Evolutionary conservation across 2,797 vertebrate species (phyloP), one percentile per base, ranked within the genome.

Genomic region (Carapus acus): DNA sequence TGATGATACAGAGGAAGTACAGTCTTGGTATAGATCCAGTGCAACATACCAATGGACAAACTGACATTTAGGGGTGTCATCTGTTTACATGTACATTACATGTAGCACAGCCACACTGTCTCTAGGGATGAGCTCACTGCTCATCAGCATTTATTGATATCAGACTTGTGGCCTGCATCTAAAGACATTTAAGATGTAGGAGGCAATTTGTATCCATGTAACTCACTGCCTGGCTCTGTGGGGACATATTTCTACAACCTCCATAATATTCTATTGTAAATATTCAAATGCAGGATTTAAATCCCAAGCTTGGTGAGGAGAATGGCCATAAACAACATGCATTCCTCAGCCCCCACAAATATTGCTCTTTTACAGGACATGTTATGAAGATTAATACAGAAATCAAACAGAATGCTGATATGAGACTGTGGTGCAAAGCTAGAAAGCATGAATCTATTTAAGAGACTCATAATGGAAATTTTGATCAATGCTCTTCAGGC

Each of bases 191-290:
- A 81, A 85, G 79, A 87, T 85, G 86, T 83, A 69, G 75, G 82
- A 86, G 82, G 78, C 78, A 75, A 80, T 82, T 77, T 81, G 81
- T 81, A 84, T 73, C 73, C 71, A 59, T 82, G 73, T 80, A 87
- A 85, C 78, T 86, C 81, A 85, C 82, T 83, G 78, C 78, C 74
- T 60, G 71, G 79, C 84, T 84, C 82, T 78, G 75, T 76, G 51
- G 77, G 75, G 83, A 86, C 80, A 83, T 88, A 85, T 87, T 87
- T 88, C 92, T 94, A 93, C 90, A 93, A 94, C 90, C 89, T 89
- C 91, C 89, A 93, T 95, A 93, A 95, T 96, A 93, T 92, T 92
- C 89, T 88, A 92, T 93, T 90, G 91, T 96, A 93, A 92, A 94
- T 96, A 93, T 95, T 94, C 92, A 96, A 95, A 95, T 94, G 90